Evolutionary conservation across 2,797 vertebrate genomes (phyloP), one percentile per base, ranked within the genome.

Genomic region (Lutjanus campechanus): DNA sequence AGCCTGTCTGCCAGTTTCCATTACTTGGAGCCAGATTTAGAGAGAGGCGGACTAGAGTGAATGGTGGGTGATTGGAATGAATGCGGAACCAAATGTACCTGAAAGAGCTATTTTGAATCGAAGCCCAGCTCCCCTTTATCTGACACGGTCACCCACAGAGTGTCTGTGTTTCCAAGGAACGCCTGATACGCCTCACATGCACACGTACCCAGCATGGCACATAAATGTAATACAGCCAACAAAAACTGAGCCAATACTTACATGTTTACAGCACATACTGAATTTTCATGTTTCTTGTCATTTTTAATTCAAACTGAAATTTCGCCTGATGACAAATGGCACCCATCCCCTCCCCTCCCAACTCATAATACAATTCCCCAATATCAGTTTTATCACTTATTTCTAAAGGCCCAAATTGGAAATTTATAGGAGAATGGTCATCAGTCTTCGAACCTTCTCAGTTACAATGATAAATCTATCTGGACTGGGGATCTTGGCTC

Each of bases 1-100:
- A 91, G 91, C 81, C 88, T 78, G 89, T 87, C 86, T 91, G 89
- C 91, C 90, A 89, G 79, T 89, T 90, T 89, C 86, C 79, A 91
- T 92, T 91, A 84, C 86, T 80, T 80, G 79, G 60, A 81, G 85
- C 79, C 84, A 81, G 84, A 85, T 78, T 67, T 74, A 16, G 75
- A 82, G 73, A 62, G 74, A 81, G 51, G 72, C 47, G 40, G 82
- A 78, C 73, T 6, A 36, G 84, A 75, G 72, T 82, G 79, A 86
- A 84, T 75, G 74, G 51, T 2, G 49, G 62, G 69, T 84, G 79
- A 91, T 82, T 89, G 86, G 82, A 90, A 75, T 67, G 59, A 81
- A 82, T 29, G 71, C 46, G 29, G 69, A 89, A 86, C 73, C 81
- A 79, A 85, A 87, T 89, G 81, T 82, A 73, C 78, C 85, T 87